A percentile compares a stretch with the other conserved stretches of the same genome.
Conservation (phyloP, 2,888 invertebrate species). For the Poecilobothrus nobilitatus region DNA sequence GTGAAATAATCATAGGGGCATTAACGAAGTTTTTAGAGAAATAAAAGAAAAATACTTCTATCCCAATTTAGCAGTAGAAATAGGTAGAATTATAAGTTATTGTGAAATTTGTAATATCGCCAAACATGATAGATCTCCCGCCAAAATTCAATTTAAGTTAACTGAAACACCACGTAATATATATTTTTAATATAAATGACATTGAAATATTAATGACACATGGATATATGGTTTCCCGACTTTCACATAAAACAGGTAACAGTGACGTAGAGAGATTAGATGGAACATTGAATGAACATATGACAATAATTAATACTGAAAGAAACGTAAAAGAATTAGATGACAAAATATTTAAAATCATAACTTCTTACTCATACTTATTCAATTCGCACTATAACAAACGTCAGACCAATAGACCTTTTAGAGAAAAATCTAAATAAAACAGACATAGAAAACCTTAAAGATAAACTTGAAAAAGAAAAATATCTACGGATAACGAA, state of each 20-base stretch:
- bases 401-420: slow-evolving; percentile 8
- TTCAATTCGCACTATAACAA: slow-evolving; percentile 10
- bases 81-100: no score
- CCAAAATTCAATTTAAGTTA: no score
- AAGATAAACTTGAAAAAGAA: slow-evolving; percentile 6
- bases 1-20: no score
- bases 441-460: slow-evolving; percentile 3
- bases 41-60: no score
- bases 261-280: slow-evolving; percentile 17
- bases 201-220: no score
- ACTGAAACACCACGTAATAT: no score
- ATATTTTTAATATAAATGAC: no score
- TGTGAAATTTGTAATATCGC: no score
- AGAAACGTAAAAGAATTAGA: not conserved
- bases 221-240: no score
- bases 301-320: slow-evolving; percentile 15
- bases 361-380: slow-evolving; percentile 10
- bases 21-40: no score
- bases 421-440: not conserved
- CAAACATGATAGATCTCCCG: no score
- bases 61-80: no score
- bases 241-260: slow-evolving; percentile 18
- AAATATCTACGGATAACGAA: not conserved
- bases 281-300: slow-evolving; percentile 19
- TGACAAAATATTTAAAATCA: slow-evolving; percentile 2